phyloP scores from a whole-genome alignment of 1,140 invertebrate genomes.

The Asobara japonica region DNA sequence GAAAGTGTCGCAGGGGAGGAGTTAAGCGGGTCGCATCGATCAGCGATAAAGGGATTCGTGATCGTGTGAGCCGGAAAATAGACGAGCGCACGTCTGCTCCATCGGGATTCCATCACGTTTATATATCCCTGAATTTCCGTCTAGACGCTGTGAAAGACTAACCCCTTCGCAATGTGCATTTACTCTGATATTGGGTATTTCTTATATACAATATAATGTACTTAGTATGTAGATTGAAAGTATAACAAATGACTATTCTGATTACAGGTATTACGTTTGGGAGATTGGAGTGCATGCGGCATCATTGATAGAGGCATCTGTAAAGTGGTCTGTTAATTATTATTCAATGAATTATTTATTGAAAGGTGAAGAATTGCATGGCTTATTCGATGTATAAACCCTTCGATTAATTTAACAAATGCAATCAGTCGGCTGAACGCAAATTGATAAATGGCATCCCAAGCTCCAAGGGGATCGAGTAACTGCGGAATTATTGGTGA shows the following conservation, averaged over 20 bases:
- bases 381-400: neutral
- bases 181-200: neutral
- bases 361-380: neutral
- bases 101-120: neutral
- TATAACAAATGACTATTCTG: conserved; percentile 6
- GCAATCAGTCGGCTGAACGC: no score
- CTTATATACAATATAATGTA: neutral
- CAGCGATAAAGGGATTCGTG: conserved; percentile 1
- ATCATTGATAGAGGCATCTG: neutral
- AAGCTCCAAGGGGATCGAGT: neutral
- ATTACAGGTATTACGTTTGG: neutral
- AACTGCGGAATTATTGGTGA: neutral
- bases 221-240: neutral
- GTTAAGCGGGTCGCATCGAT: neutral
- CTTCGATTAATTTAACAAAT: neutral
- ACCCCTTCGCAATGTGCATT: neutral
- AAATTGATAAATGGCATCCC: no score
- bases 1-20: neutral
- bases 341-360: conserved; percentile 9
- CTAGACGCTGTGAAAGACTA: neutral
- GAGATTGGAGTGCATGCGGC: neutral
- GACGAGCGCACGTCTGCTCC: conserved; percentile 7
- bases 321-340: neutral
- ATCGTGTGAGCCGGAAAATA: conserved; percentile 6
- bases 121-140: conserved; percentile 5